These are phyloP conservation scores for Dromaius novaehollandiae DNA, from an alignment of 2,113 vertebrate species.

Conservation along the genomic window DNA sequence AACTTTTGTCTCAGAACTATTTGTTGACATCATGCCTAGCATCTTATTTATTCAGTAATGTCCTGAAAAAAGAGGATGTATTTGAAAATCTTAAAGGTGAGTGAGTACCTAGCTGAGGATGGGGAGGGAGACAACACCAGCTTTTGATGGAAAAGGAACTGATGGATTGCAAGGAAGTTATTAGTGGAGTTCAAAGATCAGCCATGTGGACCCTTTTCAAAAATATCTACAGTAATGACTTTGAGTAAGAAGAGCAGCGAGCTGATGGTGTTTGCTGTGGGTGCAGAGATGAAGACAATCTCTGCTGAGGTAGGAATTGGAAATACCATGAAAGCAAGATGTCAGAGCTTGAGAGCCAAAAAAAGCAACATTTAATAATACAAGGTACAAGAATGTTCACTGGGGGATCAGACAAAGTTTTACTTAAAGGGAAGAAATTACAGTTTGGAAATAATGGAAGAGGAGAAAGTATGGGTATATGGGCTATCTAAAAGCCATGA, in stretches of 20 bases:
- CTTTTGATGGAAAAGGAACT: not conserved
- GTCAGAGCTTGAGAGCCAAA: not conserved
- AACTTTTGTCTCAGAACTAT: not conserved
- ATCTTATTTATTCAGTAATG: not conserved
- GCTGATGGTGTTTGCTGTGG: not conserved
- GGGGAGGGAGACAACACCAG: not conserved
- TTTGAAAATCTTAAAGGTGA: not conserved
- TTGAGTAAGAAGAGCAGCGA: not conserved
- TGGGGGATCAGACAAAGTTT: not conserved
- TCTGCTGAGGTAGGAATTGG: not conserved
- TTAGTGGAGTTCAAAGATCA: not conserved
- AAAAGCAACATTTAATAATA: not conserved
- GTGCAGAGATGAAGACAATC: not conserved
- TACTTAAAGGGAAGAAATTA: not conserved
- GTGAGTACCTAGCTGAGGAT: not conserved
- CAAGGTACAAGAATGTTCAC: not conserved
- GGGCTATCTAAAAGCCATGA: not conserved
- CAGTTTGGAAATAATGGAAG: not conserved
- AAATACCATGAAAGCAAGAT: not conserved
- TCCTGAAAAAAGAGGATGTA: not conserved
- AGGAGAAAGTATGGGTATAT: not conserved
- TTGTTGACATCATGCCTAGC: not conserved
- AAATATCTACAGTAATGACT: rapidly evolving
- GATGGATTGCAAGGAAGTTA: not conserved
- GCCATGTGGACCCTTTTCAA: not conserved